Base-by-base conservation (phyloP, 2,113 vertebrate species). In the Hemicordylus capensis region DNA sequence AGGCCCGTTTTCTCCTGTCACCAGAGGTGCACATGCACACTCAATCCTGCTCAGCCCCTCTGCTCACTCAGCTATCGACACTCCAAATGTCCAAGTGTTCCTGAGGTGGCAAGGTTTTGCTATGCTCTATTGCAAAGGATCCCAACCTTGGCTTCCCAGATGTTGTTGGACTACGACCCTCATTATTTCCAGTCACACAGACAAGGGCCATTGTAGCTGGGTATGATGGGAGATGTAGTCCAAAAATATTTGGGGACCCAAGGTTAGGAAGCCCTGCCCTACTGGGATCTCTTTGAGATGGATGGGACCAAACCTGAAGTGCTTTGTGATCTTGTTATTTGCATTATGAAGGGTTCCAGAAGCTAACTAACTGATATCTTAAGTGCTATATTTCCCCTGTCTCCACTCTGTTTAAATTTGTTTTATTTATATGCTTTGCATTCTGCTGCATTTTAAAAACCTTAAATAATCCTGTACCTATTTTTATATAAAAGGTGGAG, bases 381-480 rank as follows among this genome's bases (percentile, higher is more conserved):
- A 63, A 72, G 78, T 64, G 61, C 77, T 64, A 86, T 85, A 58
- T 88, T 89, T 89, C 42, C 39, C 46, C 75, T 83, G 51, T 4
- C n/a, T n/a, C n/a, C 48, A 51, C 12, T 64, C 31, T 31, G 8
- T 11, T 8, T 12, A 28, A 28, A 10, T 63, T 11, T 31, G 9
- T 64, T 64, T n/a, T 7, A 85, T 64, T 91, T 76, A 61, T 76
- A 48, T 24, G 81, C 12, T 48, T 84, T 51, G n/a, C 54, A 59
- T 51, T 86, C 67, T 81, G 69, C 63, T 76, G 70, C 61, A 22
- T 72, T 59, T 69, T 79, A 31, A 37, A 75, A 83, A 81, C 70
- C 85, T 90, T 83, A 88, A 90, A 84, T 86, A 89, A 91, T 46
- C 75, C 72, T 11, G 58, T 31, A 83, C 34, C 12, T 1, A 87